These are phyloP conservation scores for Halcyon leucocephala DNA, from an alignment of 2,797 vertebrate genomes.

Conservation along the genomic window DNA sequence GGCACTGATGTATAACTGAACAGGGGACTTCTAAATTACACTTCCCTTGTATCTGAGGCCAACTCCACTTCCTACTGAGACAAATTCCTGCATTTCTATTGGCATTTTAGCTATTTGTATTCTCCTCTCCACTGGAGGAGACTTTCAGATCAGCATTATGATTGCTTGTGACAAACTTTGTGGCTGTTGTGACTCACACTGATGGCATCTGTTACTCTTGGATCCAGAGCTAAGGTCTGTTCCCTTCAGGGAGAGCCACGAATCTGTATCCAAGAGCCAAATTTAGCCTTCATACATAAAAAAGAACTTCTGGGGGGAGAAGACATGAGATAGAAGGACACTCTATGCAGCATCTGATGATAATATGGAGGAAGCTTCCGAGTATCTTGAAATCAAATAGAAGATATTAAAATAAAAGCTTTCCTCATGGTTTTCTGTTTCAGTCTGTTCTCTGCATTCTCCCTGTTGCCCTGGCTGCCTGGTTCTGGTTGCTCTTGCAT, in stretches of 20 bases:
- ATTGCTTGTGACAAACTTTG: conserved; percentile 36
- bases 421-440: not conserved
- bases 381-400: not conserved
- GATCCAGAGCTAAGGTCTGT: conserved; percentile 23
- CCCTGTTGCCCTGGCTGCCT: not conserved
- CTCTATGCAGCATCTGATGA: not conserved
- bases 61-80: not conserved
- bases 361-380: not conserved
- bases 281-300: conserved; percentile 1
- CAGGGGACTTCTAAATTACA: not conserved
- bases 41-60: not conserved
- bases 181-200: conserved; percentile 44
- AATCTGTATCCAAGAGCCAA: conserved; percentile 10
- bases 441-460: not conserved
- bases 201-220: conserved; percentile 52
- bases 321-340: not conserved
- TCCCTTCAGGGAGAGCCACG: conserved; percentile 3
- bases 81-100: not conserved
- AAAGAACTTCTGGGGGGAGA: not conserved
- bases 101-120: not conserved
- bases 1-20: not conserved
- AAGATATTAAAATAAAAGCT: not conserved
- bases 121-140: not conserved
- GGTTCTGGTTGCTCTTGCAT: not conserved
- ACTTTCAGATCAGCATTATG: not conserved